Conservation (phyloP, 2,113 vertebrate genomes). For the Brachyistius frenatus region DNA sequence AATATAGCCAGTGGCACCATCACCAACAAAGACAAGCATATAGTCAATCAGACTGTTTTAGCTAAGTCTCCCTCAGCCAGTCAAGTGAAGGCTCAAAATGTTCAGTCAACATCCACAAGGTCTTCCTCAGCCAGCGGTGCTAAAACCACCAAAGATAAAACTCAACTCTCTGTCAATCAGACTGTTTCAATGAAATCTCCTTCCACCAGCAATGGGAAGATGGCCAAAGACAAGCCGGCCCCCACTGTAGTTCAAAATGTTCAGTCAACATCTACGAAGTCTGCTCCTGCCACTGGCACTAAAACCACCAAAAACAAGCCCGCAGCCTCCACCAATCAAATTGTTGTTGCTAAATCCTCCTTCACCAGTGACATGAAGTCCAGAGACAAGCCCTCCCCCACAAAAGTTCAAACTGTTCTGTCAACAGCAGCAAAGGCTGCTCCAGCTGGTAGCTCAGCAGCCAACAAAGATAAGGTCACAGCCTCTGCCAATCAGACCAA, state of each 20-base stretch:
- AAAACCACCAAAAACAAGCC: constrained; percentile 66
- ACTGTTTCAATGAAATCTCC: constrained; percentile 51
- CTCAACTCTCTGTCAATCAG: constrained; percentile 51
- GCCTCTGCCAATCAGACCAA: constrained; percentile 38
- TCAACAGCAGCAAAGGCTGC: constrained; percentile 39
- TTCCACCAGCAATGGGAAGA: constrained; percentile 39
- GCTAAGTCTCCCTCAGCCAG: constrained; percentile 39
- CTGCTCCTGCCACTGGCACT: neutral
- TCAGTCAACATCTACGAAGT: constrained; percentile 53
- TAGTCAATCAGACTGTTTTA: constrained; percentile 57
- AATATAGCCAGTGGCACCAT: constrained; percentile 11
- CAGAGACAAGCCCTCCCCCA: constrained; percentile 55
- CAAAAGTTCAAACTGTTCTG: constrained; percentile 18
- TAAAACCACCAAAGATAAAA: constrained; percentile 56
- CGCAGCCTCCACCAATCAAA: constrained; percentile 54
- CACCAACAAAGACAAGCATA: constrained; percentile 62
- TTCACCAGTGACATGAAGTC: constrained; percentile 46
- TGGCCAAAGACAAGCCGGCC: constrained; percentile 58
- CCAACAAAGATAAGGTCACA: constrained; percentile 40
- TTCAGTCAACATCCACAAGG: constrained; percentile 46
- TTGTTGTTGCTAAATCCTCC: constrained; percentile 36
- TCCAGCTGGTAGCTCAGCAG: neutral
- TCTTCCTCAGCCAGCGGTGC: neutral
- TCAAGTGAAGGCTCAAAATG: constrained; percentile 54
- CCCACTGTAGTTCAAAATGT: constrained; percentile 38